Evolutionary conservation across 1,140 invertebrate species (phyloP).

Genomic region (Coelopa frigida): DNA sequence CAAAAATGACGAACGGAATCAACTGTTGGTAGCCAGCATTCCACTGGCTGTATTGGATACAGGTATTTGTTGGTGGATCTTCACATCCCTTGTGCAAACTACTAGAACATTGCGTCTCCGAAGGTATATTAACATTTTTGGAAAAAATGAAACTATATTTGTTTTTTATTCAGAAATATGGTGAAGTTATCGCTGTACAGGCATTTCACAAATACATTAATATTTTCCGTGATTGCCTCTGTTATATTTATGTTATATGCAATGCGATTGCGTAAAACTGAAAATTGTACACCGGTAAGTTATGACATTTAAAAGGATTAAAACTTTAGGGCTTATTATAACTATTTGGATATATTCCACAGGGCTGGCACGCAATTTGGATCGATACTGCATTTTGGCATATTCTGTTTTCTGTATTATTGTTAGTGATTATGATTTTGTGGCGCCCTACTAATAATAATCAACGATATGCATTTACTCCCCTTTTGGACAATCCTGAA

Average conservation of each 20-base stretch:
- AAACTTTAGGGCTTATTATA: background rate
- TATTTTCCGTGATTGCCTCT: slow-evolving; percentile 81
- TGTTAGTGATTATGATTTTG: slow-evolving; percentile 87
- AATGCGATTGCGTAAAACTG: slow-evolving; percentile 66
- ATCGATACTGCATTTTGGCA: slow-evolving; percentile 93
- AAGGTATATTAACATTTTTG: slow-evolving; percentile 43
- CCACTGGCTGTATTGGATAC: slow-evolving; percentile 65
- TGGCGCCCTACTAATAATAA: slow-evolving; percentile 94
- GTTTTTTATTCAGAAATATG: slow-evolving; percentile 56
- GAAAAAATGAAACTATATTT: slow-evolving; percentile 1
- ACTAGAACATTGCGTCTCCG: slow-evolving; percentile 78
- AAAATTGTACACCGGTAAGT: slow-evolving; percentile 63
- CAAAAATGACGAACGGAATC: slow-evolving; percentile 57
- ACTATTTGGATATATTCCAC: slow-evolving; percentile 9
- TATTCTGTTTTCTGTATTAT: slow-evolving; percentile 77
- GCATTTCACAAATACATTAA: slow-evolving; percentile 89
- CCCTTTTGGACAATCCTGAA: slow-evolving; percentile 76
- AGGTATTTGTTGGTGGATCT: slow-evolving; percentile 77
- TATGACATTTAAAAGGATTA: no score
- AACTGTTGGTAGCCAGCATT: slow-evolving; percentile 64
- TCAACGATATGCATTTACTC: slow-evolving; percentile 90
- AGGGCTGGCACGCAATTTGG: slow-evolving; percentile 89
- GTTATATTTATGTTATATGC: slow-evolving; percentile 90
- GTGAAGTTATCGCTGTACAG: slow-evolving; percentile 85
- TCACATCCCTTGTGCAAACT: slow-evolving; percentile 81